phyloP scores from a whole-genome alignment of 2,888 invertebrate genomes.

The Mythimna albipuncta region DNA sequence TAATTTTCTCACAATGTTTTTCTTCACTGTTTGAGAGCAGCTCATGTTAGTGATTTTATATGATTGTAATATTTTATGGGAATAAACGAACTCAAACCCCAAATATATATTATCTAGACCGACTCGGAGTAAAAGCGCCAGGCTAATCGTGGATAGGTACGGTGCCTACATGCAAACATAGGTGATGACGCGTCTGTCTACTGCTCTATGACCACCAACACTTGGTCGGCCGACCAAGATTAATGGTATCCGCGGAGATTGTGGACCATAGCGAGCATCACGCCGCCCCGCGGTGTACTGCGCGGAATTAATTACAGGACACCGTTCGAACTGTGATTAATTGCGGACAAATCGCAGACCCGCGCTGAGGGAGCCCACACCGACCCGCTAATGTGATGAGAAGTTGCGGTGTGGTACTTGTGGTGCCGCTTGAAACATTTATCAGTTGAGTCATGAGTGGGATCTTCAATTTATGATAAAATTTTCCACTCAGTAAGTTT shows the following conservation, averaged over 20 bases:
- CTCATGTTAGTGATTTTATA: too few species aligned
- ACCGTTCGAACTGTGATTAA: slow-evolving; percentile 62
- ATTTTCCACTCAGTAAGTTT: neutral
- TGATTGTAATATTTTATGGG: too few species aligned
- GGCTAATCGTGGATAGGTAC: neutral
- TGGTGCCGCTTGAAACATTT: slow-evolving; percentile 1
- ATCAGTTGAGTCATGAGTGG: slow-evolving; percentile 1
- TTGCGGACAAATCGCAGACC: slow-evolving; percentile 59
- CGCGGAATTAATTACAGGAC: slow-evolving; percentile 64
- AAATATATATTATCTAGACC: neutral
- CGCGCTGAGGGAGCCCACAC: neutral
- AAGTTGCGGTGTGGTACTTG: neutral
- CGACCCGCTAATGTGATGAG: slow-evolving; percentile 15
- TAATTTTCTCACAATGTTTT: too few species aligned
- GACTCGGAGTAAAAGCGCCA: neutral
- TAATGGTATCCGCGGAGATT: slow-evolving; percentile 61
- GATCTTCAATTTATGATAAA: neutral
- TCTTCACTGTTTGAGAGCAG: too few species aligned
- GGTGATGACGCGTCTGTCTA: slow-evolving; percentile 29
- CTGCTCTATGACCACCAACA: slow-evolving; percentile 43
- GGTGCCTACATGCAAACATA: neutral
- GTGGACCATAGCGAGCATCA: slow-evolving; percentile 46
- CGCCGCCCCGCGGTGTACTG: slow-evolving; percentile 42
- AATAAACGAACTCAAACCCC: too few species aligned
- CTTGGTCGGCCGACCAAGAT: slow-evolving; percentile 60